Evolutionary conservation across 2,888 invertebrate genomes (phyloP).

Genomic region (Anoplius nigerrimus): DNA sequence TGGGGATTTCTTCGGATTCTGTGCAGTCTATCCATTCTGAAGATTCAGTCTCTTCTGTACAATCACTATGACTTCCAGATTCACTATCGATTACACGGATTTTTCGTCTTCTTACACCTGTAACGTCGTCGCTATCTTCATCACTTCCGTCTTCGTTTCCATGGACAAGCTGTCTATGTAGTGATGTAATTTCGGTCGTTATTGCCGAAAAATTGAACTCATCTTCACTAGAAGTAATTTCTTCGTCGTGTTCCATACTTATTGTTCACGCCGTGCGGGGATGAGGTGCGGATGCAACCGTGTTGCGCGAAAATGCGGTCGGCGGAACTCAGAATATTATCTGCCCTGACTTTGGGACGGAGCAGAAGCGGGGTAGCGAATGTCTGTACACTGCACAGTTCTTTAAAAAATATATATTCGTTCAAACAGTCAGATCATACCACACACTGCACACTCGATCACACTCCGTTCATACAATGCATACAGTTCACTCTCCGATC

Average conservation of each 20-base stretch:
- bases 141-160: constrained; percentile 14
- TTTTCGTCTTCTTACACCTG: constrained; percentile 2
- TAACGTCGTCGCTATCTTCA: constrained; percentile 16
- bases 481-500: too few relatives aligned
- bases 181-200: constrained; percentile 15
- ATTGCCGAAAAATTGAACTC: constrained; percentile 14
- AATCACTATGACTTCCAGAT: constrained; percentile 14
- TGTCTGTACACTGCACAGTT: too few relatives aligned
- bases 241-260: constrained; percentile 13
- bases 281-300: too few relatives aligned
- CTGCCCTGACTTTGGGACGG: too few relatives aligned
- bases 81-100: constrained; percentile 14
- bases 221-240: constrained; percentile 8
- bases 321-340: too few relatives aligned
- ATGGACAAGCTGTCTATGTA: constrained; percentile 16
- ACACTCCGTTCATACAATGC: too few relatives aligned
- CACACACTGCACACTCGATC: too few relatives aligned
- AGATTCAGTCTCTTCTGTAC: constrained; percentile 14
- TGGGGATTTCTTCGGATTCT: constrained; percentile 15
- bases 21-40: constrained; percentile 13
- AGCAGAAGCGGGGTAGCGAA: too few relatives aligned
- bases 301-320: too few relatives aligned
- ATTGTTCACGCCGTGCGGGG: too few relatives aligned
- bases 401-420: too few relatives aligned
- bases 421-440: too few relatives aligned